phyloP scores from a whole-genome alignment of 2,797 vertebrate species.

The Diplodus sargus region DNA sequence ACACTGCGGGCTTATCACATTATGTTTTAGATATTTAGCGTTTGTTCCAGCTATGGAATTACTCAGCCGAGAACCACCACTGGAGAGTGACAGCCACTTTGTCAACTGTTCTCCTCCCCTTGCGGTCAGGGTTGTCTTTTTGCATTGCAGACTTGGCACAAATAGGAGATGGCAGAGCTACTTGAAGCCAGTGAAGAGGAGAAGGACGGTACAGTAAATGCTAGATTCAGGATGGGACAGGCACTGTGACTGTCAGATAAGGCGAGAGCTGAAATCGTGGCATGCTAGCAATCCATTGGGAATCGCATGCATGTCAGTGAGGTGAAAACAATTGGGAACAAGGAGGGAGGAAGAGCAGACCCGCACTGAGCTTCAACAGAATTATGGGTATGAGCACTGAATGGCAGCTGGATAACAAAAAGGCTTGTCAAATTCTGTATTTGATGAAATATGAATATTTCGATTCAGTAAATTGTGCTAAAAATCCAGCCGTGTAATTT shows the following conservation, averaged over 20 bases:
- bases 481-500: background rate
- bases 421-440: slow-evolving; percentile 17
- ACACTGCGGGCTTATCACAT: slow-evolving; percentile 38
- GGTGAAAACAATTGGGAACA: slow-evolving; percentile 51
- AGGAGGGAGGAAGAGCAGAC: slow-evolving; percentile 27
- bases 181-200: slow-evolving; percentile 66
- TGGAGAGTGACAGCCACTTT: slow-evolving; percentile 74
- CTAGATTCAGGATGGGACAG: slow-evolving; percentile 73
- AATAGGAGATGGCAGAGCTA: slow-evolving; percentile 73
- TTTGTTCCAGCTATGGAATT: slow-evolving; percentile 59
- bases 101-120: slow-evolving; percentile 60
- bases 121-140: slow-evolving; percentile 66
- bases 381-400: slow-evolving; percentile 10
- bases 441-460: slow-evolving; percentile 21
- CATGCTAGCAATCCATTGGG: slow-evolving; percentile 64
- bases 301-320: slow-evolving; percentile 69
- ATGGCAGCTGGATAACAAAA: slow-evolving; percentile 19
- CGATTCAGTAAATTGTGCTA: background rate
- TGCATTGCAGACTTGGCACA: slow-evolving; percentile 74
- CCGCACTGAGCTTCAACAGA: slow-evolving; percentile 10
- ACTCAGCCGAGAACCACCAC: slow-evolving; percentile 52
- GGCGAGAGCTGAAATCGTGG: slow-evolving; percentile 64
- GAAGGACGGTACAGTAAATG: slow-evolving; percentile 77
- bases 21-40: slow-evolving; percentile 51
- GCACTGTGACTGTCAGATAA: slow-evolving; percentile 80